Conservation (phyloP, 2,797 vertebrate genomes). For the Hafferia zeledoni region DNA sequence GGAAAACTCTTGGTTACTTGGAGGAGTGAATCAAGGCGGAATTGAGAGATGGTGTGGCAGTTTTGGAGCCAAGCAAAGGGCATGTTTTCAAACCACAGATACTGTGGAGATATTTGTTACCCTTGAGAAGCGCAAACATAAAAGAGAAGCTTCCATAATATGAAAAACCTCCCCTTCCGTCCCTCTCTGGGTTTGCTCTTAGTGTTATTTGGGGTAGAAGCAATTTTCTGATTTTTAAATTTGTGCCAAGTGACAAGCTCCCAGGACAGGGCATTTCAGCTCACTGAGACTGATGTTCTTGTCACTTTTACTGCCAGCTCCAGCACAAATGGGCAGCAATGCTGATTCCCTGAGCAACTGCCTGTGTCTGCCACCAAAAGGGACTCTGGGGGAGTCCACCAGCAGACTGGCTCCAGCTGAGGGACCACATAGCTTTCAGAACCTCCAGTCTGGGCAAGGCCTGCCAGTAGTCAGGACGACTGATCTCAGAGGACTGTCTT, state of each 20-base stretch:
- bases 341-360: not conserved
- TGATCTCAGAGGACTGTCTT: not conserved
- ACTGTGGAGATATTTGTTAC: not conserved
- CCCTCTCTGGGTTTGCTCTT: not conserved
- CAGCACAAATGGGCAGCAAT: not conserved
- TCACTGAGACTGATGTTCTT: slow-evolving; percentile 25
- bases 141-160: not conserved
- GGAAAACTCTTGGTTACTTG: not conserved
- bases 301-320: slow-evolving; percentile 27
- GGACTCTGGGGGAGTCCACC: not conserved
- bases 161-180: not conserved
- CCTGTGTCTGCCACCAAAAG: not conserved
- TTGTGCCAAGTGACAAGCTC: not conserved
- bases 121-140: not conserved
- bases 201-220: not conserved
- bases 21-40: not conserved
- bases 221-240: not conserved
- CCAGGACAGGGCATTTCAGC: slow-evolving; percentile 21
- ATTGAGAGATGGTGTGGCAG: not conserved
- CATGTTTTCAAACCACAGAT: not conserved
- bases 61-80: not conserved
- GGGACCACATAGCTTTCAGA: not conserved
- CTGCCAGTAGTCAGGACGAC: not conserved
- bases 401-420: not conserved
- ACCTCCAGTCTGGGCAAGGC: not conserved